Percentiles rank a stretch among this genome's conserved stretches.
Evolutionary conservation across 2,888 invertebrate genomes (phyloP).

Genomic region (Busseola fusca): DNA sequence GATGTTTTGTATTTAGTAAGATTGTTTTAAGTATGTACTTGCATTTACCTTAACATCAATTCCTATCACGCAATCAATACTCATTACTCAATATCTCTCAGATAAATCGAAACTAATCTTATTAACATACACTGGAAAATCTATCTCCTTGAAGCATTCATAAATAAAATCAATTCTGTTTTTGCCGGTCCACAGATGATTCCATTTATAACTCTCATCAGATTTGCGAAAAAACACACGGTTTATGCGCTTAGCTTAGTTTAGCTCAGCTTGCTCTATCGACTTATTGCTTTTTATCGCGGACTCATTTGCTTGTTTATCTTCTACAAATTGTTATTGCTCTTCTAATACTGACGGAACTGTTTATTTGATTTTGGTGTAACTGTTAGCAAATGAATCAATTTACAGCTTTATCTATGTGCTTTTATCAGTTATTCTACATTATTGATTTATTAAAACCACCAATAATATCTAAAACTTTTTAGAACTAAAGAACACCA

Average conservation of each 20-base stretch:
- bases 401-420: conserved; percentile 25
- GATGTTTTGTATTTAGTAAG: neutral
- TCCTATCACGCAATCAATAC: conserved; percentile 1
- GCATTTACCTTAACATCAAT: neutral
- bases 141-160: conserved; percentile 53
- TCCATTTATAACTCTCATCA: conserved; percentile 69
- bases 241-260: conserved; percentile 69
- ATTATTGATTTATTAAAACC: conserved; percentile 13
- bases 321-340: conserved; percentile 74
- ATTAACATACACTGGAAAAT: conserved; percentile 32
- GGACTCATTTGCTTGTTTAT: conserved; percentile 79
- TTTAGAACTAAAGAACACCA: neutral
- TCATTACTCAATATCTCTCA: neutral
- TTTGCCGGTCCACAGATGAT: conserved; percentile 67
- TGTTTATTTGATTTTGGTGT: conserved; percentile 72
- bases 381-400: conserved; percentile 47
- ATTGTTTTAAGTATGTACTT: neutral
- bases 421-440: neutral
- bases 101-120: conserved; percentile 20
- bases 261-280: conserved; percentile 68
- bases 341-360: conserved; percentile 69
- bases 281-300: conserved; percentile 81
- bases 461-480: neutral
- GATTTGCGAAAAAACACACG: conserved; percentile 72
- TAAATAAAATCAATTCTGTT: conserved; percentile 73